phyloP scores from a whole-genome alignment of 2,888 invertebrate species.

The Serrognathus titanus region DNA sequence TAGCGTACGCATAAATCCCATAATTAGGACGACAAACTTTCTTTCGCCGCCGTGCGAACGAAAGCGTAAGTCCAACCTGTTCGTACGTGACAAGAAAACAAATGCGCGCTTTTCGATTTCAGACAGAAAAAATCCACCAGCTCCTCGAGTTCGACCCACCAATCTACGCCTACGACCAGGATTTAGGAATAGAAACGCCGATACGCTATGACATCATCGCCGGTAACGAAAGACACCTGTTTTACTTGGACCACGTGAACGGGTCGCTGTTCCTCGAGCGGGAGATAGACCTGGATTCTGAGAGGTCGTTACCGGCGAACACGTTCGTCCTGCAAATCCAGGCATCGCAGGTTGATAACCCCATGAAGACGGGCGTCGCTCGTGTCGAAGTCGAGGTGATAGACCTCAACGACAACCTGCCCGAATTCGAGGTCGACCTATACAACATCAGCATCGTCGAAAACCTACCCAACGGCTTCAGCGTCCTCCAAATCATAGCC shows the following conservation, averaged over 20 bases:
- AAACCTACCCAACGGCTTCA: slow-evolving; percentile 80
- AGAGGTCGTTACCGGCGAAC: slow-evolving; percentile 68
- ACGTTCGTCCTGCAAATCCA: slow-evolving; percentile 76
- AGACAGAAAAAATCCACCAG: slow-evolving; percentile 71
- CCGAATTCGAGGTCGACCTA: slow-evolving; percentile 83
- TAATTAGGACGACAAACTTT: too few species aligned
- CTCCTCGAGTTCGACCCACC: slow-evolving; percentile 67
- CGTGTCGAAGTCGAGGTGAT: slow-evolving; percentile 69
- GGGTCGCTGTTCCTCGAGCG: slow-evolving; percentile 74
- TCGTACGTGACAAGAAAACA: too few species aligned
- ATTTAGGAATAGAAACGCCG: slow-evolving; percentile 68
- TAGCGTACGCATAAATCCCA: too few species aligned
- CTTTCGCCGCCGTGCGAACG: too few species aligned
- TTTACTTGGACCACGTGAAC: slow-evolving; percentile 70
- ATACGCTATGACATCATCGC: slow-evolving; percentile 76
- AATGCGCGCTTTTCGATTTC: slow-evolving; percentile 10
- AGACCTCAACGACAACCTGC: slow-evolving; percentile 80
- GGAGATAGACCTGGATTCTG: slow-evolving; percentile 78
- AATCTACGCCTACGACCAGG: slow-evolving; percentile 78
- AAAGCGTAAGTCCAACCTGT: too few species aligned
- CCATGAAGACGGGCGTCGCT: slow-evolving; percentile 70
- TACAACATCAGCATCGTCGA: slow-evolving; percentile 92
- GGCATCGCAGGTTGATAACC: slow-evolving; percentile 75
- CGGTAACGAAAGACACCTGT: slow-evolving; percentile 75
- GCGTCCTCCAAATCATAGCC: slow-evolving; percentile 68